phyloP scores from a whole-genome alignment of 2,113 vertebrate genomes.

The Trachemys scripta region DNA sequence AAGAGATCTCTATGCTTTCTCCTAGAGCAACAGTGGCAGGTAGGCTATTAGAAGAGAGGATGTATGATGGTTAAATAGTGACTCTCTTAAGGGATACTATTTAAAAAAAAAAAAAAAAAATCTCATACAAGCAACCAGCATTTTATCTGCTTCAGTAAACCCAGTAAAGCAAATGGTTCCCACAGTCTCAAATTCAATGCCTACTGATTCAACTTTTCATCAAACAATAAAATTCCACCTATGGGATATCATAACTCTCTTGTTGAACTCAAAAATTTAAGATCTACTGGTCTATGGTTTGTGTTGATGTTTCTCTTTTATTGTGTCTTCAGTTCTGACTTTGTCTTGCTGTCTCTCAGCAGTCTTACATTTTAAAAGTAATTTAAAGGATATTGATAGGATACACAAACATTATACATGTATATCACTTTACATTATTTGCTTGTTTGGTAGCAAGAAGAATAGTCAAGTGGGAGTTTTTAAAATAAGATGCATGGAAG shows the following conservation, averaged over 20 bases:
- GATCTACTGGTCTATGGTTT: too few species aligned
- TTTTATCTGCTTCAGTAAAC: slow-evolving; percentile 34
- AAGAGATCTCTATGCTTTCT: background rate
- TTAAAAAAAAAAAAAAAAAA: background rate
- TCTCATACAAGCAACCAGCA: slow-evolving; percentile 23
- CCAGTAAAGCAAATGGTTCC: background rate
- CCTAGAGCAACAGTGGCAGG: background rate
- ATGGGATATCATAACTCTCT: background rate
- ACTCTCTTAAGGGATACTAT: background rate
- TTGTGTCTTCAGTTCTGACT: background rate
- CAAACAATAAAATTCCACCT: background rate
- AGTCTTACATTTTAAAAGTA: background rate
- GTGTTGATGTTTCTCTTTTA: background rate
- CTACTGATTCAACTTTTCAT: slow-evolving; percentile 52
- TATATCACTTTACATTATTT: background rate
- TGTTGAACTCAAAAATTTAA: background rate
- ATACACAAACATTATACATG: background rate
- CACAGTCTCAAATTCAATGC: background rate
- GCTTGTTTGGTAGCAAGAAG: background rate
- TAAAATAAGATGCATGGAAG: background rate
- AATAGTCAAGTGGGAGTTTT: background rate
- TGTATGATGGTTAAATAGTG: slow-evolving; percentile 35
- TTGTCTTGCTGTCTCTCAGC: background rate
- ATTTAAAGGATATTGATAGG: background rate
- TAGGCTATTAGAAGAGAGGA: background rate